These are phyloP conservation scores for Saguinus imperator DNA, from an alignment of 2,113 vertebrate species.

Conservation along the genomic window DNA sequence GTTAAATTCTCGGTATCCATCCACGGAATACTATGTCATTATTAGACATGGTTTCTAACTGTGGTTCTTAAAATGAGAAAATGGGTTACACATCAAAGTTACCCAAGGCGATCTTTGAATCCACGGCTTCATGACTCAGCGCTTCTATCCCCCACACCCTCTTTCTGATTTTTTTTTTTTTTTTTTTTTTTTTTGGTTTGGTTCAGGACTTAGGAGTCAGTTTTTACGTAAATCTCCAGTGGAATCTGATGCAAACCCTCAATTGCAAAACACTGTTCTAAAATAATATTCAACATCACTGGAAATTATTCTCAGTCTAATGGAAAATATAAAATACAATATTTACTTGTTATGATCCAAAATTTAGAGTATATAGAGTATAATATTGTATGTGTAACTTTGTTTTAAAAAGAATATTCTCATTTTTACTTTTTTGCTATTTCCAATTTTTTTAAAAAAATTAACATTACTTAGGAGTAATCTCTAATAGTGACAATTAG, in stretches of 20 bases:
- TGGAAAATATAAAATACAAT: not conserved
- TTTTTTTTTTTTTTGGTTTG: not conserved
- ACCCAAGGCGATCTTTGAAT: not conserved
- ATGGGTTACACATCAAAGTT: not conserved
- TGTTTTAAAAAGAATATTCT: not conserved
- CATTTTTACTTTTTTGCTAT: not conserved
- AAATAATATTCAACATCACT: not conserved
- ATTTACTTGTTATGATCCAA: not conserved
- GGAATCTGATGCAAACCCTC: not conserved
- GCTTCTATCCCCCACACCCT: too few relatives aligned
- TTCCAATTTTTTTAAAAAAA: constrained; percentile 16
- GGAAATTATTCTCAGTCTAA: not conserved
- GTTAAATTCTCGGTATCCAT: not conserved
- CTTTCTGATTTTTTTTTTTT: not conserved
- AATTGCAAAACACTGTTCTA: not conserved
- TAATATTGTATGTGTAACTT: not conserved
- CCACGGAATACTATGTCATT: not conserved
- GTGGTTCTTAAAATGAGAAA: constrained; percentile 2
- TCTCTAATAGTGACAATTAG: not conserved
- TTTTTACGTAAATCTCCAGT: not conserved
- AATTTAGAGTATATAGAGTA: not conserved
- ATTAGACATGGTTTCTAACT: not conserved
- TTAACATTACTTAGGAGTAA: not conserved
- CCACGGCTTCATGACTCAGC: not conserved
- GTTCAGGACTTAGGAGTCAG: not conserved